phyloP scores from a whole-genome alignment of 2,113 vertebrate species.

The Mus pahari region DNA sequence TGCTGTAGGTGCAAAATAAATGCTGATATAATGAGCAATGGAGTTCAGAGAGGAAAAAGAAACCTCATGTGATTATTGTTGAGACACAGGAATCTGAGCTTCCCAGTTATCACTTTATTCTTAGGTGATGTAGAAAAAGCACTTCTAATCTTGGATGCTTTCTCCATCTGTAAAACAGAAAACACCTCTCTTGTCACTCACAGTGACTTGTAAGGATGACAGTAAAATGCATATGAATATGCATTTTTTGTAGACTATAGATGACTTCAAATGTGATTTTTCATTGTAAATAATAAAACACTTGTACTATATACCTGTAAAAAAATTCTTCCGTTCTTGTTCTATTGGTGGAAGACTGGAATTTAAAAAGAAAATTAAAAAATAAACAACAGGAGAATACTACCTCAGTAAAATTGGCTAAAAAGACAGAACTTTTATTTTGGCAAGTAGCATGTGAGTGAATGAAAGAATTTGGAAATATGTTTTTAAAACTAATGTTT shows the following conservation, averaged over 20 bases:
- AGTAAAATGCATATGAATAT: neutral
- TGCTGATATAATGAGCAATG: neutral
- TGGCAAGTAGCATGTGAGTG: constrained; percentile 32
- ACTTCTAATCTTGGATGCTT: neutral
- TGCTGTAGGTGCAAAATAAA: neutral
- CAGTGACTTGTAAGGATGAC: neutral
- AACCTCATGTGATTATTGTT: neutral
- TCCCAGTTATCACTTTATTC: neutral
- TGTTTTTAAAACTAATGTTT: constrained; percentile 58
- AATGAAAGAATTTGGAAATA: constrained; percentile 48
- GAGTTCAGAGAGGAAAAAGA: neutral
- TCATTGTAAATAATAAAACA: neutral
- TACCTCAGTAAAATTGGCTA: constrained; percentile 8
- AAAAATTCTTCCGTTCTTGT: neutral
- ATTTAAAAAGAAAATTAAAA: neutral
- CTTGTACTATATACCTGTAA: neutral
- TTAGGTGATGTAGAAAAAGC: neutral
- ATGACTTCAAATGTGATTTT: constrained; percentile 7
- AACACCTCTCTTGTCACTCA: neutral
- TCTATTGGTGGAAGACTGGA: neutral
- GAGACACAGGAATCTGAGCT: neutral
- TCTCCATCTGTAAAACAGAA: constrained; percentile 3
- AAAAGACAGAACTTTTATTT: constrained; percentile 8
- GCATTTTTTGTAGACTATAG: neutral
- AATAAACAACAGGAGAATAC: neutral